Evolutionary conservation across 37 sponge, comb jelly and placozoan species (phyloP).

Genomic region (Petrosia ficiformis): DNA sequence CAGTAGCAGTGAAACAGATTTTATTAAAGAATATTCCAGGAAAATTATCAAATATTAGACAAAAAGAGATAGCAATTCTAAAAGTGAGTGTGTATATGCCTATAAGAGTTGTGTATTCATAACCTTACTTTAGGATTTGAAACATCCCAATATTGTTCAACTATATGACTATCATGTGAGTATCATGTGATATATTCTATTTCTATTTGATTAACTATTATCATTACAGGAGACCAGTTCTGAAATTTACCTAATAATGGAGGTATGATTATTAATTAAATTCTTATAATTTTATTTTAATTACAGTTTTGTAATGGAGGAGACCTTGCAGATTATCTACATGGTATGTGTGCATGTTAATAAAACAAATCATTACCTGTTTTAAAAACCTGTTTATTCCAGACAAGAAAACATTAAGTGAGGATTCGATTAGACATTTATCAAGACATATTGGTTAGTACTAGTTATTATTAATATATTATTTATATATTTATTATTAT

Average conservation of each 20-base stretch:
- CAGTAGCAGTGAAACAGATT: conserved; percentile 82
- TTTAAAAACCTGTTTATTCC: not conserved
- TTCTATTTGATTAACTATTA: too few relatives aligned
- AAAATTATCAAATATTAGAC: conserved; percentile 57
- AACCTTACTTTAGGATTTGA: conserved; percentile 60
- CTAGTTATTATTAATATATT: not conserved
- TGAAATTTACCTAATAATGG: not conserved
- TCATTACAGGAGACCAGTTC: not conserved
- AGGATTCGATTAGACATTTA: conserved; percentile 70
- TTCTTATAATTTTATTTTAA: not conserved
- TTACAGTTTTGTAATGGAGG: conserved; percentile 91
- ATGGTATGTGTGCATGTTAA: conserved; percentile 28
- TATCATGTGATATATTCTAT: too few relatives aligned
- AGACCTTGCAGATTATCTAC: conserved; percentile 79
- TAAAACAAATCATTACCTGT: too few relatives aligned
- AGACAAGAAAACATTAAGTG: conserved; percentile 75
- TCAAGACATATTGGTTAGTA: conserved; percentile 58
- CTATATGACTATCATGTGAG: conserved; percentile 61
- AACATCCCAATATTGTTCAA: conserved; percentile 66
- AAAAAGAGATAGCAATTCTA: conserved; percentile 84
- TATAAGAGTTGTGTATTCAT: too few relatives aligned
- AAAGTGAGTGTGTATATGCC: conserved; percentile 57
- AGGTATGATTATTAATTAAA: conserved; percentile 11
- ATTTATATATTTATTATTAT: not conserved
- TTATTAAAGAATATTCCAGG: conserved; percentile 56